These are phyloP conservation scores for Mycteria americana DNA, from an alignment of 2,797 vertebrate genomes.

Conservation along the genomic window DNA sequence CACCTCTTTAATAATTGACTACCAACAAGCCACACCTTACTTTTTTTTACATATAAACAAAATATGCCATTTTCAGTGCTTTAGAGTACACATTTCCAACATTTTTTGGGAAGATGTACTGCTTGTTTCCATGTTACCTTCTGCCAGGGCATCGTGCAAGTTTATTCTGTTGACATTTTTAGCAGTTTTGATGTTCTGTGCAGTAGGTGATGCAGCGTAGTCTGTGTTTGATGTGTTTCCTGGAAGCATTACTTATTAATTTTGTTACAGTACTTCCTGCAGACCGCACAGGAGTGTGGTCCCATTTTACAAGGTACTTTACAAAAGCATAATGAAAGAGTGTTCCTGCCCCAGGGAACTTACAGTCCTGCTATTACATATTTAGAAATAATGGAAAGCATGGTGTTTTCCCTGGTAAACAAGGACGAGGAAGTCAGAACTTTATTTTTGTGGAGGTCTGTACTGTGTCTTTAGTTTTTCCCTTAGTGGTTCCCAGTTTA, in stretches of 20 bases:
- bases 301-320: neutral
- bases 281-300: neutral
- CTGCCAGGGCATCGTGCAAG: neutral
- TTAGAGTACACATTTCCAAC: neutral
- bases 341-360: neutral
- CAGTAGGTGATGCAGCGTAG: neutral
- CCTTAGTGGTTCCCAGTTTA: neutral
- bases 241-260: slow-evolving; percentile 19
- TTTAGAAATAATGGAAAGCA: neutral
- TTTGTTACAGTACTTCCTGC: neutral
- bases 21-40: neutral
- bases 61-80: neutral
- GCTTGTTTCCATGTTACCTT: neutral
- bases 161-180: neutral
- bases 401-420: neutral
- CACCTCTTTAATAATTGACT: neutral
- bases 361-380: neutral
- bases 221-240: neutral
- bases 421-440: neutral
- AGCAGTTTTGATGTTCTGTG: neutral
- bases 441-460: neutral
- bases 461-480: neutral
- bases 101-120: neutral
- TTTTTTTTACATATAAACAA: neutral
- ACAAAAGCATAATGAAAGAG: neutral